Conservation (phyloP, 1,140 invertebrate species). For the Neomicropteryx cornuta region DNA sequence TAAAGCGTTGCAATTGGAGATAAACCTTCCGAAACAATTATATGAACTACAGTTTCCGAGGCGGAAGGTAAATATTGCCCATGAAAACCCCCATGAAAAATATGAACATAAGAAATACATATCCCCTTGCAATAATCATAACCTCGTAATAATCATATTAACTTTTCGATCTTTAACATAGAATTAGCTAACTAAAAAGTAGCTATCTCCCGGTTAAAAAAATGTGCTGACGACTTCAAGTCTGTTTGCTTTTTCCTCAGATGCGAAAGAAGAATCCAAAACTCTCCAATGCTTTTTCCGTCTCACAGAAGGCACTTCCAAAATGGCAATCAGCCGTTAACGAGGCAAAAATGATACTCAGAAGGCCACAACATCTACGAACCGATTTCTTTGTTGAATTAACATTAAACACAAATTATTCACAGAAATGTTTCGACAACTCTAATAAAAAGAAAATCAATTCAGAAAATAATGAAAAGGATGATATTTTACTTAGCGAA, state of each 20-base stretch:
- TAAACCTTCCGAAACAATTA: no score
- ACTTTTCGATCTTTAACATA: no score
- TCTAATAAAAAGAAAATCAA: slow-evolving; percentile 24
- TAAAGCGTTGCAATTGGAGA: no score
- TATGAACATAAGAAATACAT: no score
- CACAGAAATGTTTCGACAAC: slow-evolving; percentile 19
- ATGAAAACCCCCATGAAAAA: no score
- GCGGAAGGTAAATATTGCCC: no score
- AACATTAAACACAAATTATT: slow-evolving; percentile 19
- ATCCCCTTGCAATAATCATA: no score
- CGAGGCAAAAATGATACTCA: slow-evolving; percentile 39
- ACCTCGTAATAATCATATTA: no score
- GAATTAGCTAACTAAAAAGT: no score
- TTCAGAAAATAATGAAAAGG: slow-evolving; percentile 12
- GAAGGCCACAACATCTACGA: slow-evolving; percentile 30
- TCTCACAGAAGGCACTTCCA: slow-evolving; percentile 33
- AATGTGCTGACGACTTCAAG: no score
- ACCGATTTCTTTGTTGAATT: slow-evolving; percentile 33
- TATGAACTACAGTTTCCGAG: no score
- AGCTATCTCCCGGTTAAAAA: no score
- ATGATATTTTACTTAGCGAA: slow-evolving; percentile 34
- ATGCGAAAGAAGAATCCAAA: slow-evolving; percentile 39
- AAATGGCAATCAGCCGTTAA: slow-evolving; percentile 51
- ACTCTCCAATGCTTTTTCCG: slow-evolving; percentile 34
- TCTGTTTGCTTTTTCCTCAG: slow-evolving; percentile 32